A percentile compares a stretch with the other conserved stretches of the same genome.
Evolutionary conservation across 2,888 invertebrate genomes (phyloP).

Genomic region (Lithosia quadra): DNA sequence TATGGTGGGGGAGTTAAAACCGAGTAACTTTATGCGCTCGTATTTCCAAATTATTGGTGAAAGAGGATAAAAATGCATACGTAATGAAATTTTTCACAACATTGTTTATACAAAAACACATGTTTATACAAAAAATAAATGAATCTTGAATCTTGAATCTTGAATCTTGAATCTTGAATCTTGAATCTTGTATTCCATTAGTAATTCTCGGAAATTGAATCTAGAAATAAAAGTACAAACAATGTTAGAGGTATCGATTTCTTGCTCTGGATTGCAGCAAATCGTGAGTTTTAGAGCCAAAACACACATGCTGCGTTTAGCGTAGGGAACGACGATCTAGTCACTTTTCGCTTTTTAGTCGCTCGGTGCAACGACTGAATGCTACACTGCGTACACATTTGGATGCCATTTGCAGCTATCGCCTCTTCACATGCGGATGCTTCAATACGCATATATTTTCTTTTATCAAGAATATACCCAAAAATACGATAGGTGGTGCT

Average conservation of each 20-base stretch:
- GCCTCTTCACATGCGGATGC: neutral
- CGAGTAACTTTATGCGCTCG: conserved; percentile 8
- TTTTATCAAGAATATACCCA: neutral
- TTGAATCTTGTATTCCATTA: neutral
- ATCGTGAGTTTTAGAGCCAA: neutral
- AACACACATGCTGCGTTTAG: neutral
- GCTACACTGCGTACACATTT: neutral
- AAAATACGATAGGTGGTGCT: neutral
- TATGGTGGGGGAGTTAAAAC: neutral
- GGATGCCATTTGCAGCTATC: neutral
- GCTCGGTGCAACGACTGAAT: conserved; percentile 1
- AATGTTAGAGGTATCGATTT: neutral
- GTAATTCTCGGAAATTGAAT: neutral
- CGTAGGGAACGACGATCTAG: neutral
- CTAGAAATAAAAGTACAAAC: conserved; percentile 14
- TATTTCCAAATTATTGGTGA: conserved; percentile 23
- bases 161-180: too few relatives aligned
- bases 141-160: too few relatives aligned
- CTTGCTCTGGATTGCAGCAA: neutral
- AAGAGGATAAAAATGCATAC: conserved; percentile 19
- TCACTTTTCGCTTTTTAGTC: neutral
- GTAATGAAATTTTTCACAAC: too few relatives aligned
- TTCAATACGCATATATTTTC: neutral
- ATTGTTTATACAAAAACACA: too few relatives aligned
- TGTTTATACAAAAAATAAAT: too few relatives aligned